A percentile compares a stretch with the other conserved stretches of the same genome.
Conservation (phyloP, 2,113 vertebrate species). For the Xiphophorus couchianus region DNA sequence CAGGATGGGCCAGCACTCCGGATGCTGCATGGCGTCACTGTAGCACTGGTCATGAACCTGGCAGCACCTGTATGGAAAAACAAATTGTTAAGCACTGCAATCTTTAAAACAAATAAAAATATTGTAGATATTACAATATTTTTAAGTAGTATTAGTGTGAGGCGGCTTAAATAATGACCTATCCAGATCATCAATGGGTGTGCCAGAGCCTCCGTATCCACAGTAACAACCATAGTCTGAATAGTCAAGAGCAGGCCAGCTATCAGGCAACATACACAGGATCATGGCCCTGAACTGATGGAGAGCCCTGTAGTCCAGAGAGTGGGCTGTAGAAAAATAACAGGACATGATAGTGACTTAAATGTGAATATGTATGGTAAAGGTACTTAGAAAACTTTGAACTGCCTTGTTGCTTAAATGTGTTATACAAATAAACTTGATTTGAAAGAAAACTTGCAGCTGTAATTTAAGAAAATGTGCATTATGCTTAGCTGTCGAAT, state of each 20-base stretch:
- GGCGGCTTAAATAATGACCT: slow-evolving; percentile 64
- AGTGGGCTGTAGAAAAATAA: slow-evolving; percentile 51
- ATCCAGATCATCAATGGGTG: slow-evolving; percentile 86
- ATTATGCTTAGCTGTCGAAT: background rate
- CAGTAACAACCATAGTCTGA: slow-evolving; percentile 89
- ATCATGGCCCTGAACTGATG: slow-evolving; percentile 83
- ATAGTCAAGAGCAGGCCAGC: slow-evolving; percentile 77
- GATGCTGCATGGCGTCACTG: slow-evolving; percentile 32
- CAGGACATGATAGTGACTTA: background rate
- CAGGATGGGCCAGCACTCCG: slow-evolving; percentile 71
- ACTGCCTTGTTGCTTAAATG: too few species aligned
- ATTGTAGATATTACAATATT: background rate
- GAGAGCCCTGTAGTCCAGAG: slow-evolving; percentile 53
- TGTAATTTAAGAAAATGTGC: background rate
- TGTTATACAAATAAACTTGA: too few species aligned
- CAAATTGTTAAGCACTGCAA: background rate
- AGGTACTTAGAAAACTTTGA: background rate
- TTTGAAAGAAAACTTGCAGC: too few species aligned
- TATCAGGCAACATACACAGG: slow-evolving; percentile 79
- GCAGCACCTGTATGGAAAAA: slow-evolving; percentile 82
- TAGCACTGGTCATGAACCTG: slow-evolving; percentile 86
- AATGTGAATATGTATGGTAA: background rate
- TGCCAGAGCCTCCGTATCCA: slow-evolving; percentile 85
- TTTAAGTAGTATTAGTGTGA: rapidly evolving
- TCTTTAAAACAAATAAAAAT: background rate